Base-by-base conservation (phyloP, 2,113 vertebrate genomes). In the Strix uralensis region DNA sequence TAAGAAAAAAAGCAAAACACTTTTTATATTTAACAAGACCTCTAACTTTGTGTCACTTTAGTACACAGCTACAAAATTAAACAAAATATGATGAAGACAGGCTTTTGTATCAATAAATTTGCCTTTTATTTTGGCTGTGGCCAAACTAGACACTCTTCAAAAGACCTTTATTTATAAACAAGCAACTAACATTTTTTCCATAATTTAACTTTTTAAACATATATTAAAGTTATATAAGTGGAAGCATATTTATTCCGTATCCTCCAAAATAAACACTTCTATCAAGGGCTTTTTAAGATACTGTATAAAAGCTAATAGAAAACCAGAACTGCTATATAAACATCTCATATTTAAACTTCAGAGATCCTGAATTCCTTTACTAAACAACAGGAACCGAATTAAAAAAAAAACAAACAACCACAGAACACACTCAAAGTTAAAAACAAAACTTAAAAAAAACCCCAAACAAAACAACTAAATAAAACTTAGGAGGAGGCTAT, bases 221-320 rank as follows among this genome's bases (percentile, higher is more conserved):
- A 97, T 94, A 98, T 98, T 98, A 98, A 96, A 98, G 97, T 97
- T 96, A 98, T 90, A 93, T 83, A 94, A 97, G 95, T 94, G 96
- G 98, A 98, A 97, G 97, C 90, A 94, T 97, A 97, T 95, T 97
- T 93, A 97, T 95, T 96, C 82, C 7, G 3, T 98, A 94, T 97
- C 95, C 97, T 98, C 81, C 97, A 98, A 98, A 98, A 98, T 98
- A 98, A 98, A 98, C 96, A 98, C 94, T 98, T 97, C 95, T 94
- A 97, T 96, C 97, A 96, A 96, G 94, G 88, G 91, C 86, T 95
- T 97, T 97, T 96, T 55, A 97, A 97, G 95, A 72, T 95, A 97
- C 82, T 91, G 94, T 98, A 98, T 98, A 98, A 98, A 98, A 98
- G 97, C 94, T 94, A 98, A 97, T 97, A 98, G 96, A 98, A 98